These are phyloP conservation scores for Eremobia ochroleuca DNA, from an alignment of 2,888 invertebrate species.

Conservation along the genomic window DNA sequence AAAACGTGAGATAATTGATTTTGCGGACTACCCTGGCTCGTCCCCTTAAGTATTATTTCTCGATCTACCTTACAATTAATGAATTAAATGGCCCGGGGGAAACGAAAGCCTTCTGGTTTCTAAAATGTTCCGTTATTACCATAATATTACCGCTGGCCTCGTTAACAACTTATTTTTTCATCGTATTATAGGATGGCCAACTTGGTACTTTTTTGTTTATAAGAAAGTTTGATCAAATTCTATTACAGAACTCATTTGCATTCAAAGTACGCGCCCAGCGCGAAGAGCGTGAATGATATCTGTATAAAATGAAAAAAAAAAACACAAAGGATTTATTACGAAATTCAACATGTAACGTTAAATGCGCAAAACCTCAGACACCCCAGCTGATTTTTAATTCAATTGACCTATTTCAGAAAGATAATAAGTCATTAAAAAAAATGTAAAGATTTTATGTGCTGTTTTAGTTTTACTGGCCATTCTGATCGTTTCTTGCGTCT, in stretches of 20 bases:
- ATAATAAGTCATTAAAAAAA: too few relatives aligned
- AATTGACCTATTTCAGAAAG: too few relatives aligned
- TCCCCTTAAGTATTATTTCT: constrained; percentile 12
- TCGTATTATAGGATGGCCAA: constrained; percentile 64
- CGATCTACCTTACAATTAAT: constrained; percentile 8
- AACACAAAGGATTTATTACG: constrained; percentile 53
- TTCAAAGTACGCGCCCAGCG: constrained; percentile 74
- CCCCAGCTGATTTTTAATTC: too few relatives aligned
- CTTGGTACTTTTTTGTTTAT: constrained; percentile 76
- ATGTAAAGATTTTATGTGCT: too few relatives aligned
- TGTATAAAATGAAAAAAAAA: constrained; percentile 49
- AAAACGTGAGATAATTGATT: neutral
- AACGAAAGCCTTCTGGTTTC: constrained; percentile 9
- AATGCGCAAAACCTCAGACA: too few relatives aligned
- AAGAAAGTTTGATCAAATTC: constrained; percentile 80
- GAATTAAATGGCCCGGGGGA: constrained; percentile 15
- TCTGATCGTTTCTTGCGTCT: too few relatives aligned
- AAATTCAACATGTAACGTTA: too few relatives aligned
- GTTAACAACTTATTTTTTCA: constrained; percentile 75
- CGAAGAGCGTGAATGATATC: constrained; percentile 74
- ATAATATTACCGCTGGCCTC: constrained; percentile 57
- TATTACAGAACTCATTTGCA: constrained; percentile 81
- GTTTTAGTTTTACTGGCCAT: too few relatives aligned
- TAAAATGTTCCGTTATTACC: constrained; percentile 22
- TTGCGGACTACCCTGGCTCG: too few relatives aligned